Percentiles rank a stretch among this genome's conserved stretches.
phyloP scores from a whole-genome alignment of 1,140 invertebrate species.

The Lineus longissimus region DNA sequence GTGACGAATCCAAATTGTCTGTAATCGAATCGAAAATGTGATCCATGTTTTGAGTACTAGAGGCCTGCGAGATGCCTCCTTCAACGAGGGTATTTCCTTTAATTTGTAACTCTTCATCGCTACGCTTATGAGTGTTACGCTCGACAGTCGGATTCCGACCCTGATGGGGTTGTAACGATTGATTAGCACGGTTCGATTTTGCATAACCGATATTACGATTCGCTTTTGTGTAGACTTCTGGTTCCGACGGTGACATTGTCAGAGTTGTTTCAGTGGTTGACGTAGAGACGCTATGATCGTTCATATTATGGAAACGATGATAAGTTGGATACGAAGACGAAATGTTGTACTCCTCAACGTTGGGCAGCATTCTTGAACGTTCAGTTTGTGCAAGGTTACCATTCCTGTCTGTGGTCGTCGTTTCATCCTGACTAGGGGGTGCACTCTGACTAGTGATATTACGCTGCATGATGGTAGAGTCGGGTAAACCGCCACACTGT shows the following conservation, averaged over 20 bases:
- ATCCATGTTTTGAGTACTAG: constrained; percentile 51
- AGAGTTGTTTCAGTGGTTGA: constrained; percentile 13
- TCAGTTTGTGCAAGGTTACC: neutral
- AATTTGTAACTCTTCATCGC: constrained; percentile 60
- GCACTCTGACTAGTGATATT: neutral
- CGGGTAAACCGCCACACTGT: constrained; percentile 16
- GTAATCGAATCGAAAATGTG: constrained; percentile 53
- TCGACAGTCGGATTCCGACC: constrained; percentile 85
- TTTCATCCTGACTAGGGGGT: neutral
- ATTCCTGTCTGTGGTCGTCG: neutral
- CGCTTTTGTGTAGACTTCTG: constrained; percentile 13
- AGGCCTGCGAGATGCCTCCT: constrained; percentile 39
- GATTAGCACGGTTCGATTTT: constrained; percentile 27
- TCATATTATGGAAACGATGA: neutral
- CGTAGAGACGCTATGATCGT: constrained; percentile 20
- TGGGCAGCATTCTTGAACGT: too few species aligned
- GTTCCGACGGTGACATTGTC: constrained; percentile 47
- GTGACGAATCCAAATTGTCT: constrained; percentile 43
- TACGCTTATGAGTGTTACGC: constrained; percentile 63
- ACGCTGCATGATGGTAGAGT: neutral
- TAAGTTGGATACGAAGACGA: neutral
- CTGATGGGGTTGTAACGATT: constrained; percentile 71
- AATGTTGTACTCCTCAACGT: too few species aligned
- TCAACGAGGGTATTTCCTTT: constrained; percentile 67
- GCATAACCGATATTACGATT: constrained; percentile 31